Evolutionary conservation across 2,113 vertebrate species (phyloP).

Genomic region (Pristiophorus japonicus): DNA sequence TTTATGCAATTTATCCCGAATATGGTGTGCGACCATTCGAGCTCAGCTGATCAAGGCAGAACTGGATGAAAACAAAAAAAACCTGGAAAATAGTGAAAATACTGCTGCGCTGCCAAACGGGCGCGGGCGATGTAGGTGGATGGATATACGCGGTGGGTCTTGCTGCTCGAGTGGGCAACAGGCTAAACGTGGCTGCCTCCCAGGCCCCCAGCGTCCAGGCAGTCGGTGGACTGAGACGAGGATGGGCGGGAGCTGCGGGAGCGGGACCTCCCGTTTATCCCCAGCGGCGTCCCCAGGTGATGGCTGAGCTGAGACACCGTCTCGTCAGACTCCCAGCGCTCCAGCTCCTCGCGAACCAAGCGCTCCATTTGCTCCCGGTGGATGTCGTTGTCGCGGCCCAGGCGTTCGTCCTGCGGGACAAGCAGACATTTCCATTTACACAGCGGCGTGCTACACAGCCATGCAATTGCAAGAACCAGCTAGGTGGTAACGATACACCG

Average conservation of each 20-base stretch:
- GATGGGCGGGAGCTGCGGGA: slow-evolving; percentile 62
- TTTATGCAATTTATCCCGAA: background rate
- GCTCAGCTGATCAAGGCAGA: background rate
- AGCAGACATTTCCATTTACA: background rate
- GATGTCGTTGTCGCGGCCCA: slow-evolving; percentile 71
- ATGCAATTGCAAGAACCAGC: too few relatives aligned
- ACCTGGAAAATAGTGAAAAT: background rate
- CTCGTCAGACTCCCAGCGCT: slow-evolving; percentile 87
- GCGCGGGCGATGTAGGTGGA: background rate
- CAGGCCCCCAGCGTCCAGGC: slow-evolving; percentile 52
- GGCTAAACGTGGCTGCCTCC: slow-evolving; percentile 59
- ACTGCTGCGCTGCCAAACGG: background rate
- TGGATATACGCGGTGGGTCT: background rate
- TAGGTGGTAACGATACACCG: too few relatives aligned
- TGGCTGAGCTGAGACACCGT: slow-evolving; percentile 75
- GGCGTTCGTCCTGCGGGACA: slow-evolving; percentile 70
- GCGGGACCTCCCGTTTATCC: slow-evolving; percentile 55
- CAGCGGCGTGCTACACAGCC: background rate
- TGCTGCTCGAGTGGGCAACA: background rate
- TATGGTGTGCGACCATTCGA: background rate
- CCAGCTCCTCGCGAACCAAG: slow-evolving; percentile 83
- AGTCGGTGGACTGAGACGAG: slow-evolving; percentile 80
- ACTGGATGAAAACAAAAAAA: background rate
- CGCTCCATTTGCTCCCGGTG: slow-evolving; percentile 87
- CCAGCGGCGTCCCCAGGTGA: slow-evolving; percentile 58